Conservation (phyloP, 2,888 invertebrate species). For the Brachyopa scutellaris region DNA sequence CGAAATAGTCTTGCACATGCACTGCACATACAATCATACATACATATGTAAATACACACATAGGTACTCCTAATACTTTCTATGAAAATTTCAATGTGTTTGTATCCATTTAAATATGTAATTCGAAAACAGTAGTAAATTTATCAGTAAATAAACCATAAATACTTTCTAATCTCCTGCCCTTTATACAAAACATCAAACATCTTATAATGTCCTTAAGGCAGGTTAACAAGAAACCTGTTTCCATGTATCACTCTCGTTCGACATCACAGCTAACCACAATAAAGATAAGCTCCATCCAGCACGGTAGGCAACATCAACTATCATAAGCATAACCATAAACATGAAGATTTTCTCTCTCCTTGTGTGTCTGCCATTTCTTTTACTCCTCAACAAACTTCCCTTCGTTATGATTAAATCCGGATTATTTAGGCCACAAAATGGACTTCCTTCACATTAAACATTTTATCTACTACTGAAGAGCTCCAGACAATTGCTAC, state of each 20-base stretch:
- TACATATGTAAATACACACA: no score
- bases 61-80: no score
- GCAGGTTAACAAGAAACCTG: not conserved
- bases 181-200: not conserved
- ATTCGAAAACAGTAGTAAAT: not conserved
- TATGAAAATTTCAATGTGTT: no score
- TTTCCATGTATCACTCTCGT: not conserved
- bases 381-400: not conserved
- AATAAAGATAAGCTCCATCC: not conserved
- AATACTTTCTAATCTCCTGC: not conserved
- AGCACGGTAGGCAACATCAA: not conserved
- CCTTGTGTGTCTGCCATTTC: not conserved
- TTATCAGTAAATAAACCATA: not conserved
- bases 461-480: not conserved
- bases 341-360: no score
- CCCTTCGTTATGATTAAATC: not conserved
- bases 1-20: no score
- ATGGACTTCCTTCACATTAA: not conserved
- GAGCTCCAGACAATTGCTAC: not conserved
- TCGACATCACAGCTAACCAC: not conserved
- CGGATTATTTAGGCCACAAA: not conserved
- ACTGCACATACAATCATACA: no score
- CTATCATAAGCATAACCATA: not conserved
- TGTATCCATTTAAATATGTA: no score
- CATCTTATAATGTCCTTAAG: not conserved